These are phyloP conservation scores for Ctenopoma kingsleyae DNA, from an alignment of 2,797 vertebrate genomes.

Conservation along the genomic window DNA sequence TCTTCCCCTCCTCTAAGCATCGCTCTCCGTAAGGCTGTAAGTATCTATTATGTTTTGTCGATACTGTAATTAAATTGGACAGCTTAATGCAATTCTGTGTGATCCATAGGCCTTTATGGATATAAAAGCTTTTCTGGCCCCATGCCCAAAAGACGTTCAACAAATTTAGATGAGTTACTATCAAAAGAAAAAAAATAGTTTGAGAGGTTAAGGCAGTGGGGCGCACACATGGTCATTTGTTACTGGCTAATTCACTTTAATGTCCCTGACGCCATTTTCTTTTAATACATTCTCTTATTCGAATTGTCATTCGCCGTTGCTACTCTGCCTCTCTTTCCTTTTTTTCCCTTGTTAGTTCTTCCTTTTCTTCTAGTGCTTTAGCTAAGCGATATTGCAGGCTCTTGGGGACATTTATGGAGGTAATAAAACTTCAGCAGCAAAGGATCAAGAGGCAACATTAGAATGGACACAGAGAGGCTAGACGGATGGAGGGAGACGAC, in stretches of 20 bases:
- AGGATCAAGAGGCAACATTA: conserved; percentile 69
- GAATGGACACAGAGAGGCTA: conserved; percentile 45
- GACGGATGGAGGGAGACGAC: conserved; percentile 44
- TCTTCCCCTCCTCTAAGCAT: conserved; percentile 65
- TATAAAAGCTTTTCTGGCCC: conserved; percentile 99
- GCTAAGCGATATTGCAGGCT: conserved; percentile 73
- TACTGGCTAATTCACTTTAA: conserved; percentile 87
- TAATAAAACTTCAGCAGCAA: conserved; percentile 81
- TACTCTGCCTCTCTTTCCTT: conserved; percentile 20
- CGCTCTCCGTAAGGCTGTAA: conserved; percentile 80
- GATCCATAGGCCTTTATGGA: conserved; percentile 96
- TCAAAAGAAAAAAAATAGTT: conserved; percentile 57
- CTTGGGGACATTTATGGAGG: conserved; percentile 83
- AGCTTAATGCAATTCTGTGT: conserved; percentile 98
- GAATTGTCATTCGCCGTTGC: conserved; percentile 62
- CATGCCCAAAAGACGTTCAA: conserved; percentile 91
- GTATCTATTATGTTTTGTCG: conserved; percentile 99
- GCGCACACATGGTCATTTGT: conserved; percentile 82
- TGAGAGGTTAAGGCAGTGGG: conserved; percentile 73
- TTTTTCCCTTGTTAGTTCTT: conserved; percentile 40
- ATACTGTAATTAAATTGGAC: conserved; percentile 99
- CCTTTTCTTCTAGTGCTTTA: conserved; percentile 58
- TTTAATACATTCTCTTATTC: conserved; percentile 77
- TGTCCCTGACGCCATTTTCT: conserved; percentile 82
- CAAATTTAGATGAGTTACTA: conserved; percentile 93